Base-by-base conservation (phyloP, 2,797 vertebrate species). In the Karalla daura region DNA sequence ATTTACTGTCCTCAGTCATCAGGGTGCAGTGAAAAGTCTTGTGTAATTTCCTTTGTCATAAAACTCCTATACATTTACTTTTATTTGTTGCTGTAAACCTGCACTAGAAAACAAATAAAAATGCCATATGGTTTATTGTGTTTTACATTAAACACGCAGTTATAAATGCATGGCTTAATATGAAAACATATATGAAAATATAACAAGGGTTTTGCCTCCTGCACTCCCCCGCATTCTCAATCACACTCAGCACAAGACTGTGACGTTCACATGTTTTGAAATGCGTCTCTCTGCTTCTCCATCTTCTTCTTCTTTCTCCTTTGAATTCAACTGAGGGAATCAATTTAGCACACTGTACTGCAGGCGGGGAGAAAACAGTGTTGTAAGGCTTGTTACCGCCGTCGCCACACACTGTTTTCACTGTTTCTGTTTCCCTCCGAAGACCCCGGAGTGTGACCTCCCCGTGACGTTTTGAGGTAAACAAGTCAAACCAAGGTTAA, bases 401-500 rank as follows among this genome's bases (percentile, higher is more conserved):
- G 33, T 71, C 69, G 28, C 20, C 25, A 44, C 11, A 45, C 7
- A 3, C 46, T 63, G 62, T 64, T 78, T 75, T 63, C 18, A 8
- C 23, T 55, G 56, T 61, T 59, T 54, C 70, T 55, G n/a, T n/a
- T 65, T 52, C 55, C 27, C 59, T 71, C 50, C 55, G 28, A 46
- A 81, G 53, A 63, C 44, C 56, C 41, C 32, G 43, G 44, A 59
- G 72, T 24, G 1, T 83, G 90, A 86, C 87, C 88, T 79, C 78
- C 61, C 49, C 49, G 44, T 84, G 77, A 84, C 70, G 44, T 88
- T 83, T 85, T 75, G 56, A 86, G 87, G 88, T 81, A 87, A 91
- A 89, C 81, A 87, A 91, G 86, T 92, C 88, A 82, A 85, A 76
- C 81, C 89, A 92, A 94, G 92, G 92, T 93, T 89, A 92, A 90